A percentile compares a stretch with the other conserved stretches of the same genome.
Evolutionary conservation across 2,113 vertebrate species (phyloP).

Genomic region (Electrona antarctica): DNA sequence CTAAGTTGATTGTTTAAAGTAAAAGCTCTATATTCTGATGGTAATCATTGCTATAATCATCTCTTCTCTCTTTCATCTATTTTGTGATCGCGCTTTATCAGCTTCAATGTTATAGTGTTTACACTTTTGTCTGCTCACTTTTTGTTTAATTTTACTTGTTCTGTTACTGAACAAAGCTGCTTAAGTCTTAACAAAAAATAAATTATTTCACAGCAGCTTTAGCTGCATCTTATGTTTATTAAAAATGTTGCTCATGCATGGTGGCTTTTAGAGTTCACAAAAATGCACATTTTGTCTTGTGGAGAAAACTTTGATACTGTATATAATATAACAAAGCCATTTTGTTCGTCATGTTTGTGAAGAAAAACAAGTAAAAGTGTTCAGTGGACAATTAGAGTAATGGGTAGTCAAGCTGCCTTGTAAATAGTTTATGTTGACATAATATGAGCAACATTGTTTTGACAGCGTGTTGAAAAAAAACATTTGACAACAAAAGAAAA

Average conservation of each 20-base stretch:
- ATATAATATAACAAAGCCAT: conserved; percentile 25
- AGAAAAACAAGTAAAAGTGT: conserved; percentile 3
- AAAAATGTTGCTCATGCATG: neutral
- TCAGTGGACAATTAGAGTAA: conserved; percentile 34
- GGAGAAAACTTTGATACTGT: conserved; percentile 10
- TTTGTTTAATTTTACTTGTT: no score
- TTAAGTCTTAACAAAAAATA: no score
- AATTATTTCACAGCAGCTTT: neutral
- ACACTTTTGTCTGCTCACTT: no score
- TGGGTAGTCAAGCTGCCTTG: conserved; percentile 38
- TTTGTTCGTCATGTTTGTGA: conserved; percentile 12
- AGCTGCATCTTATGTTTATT: conserved; percentile 15
- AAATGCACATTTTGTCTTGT: conserved; percentile 13
- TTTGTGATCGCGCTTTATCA: no score
- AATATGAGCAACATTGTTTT: conserved; percentile 7
- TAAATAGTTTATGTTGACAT: conserved; percentile 46
- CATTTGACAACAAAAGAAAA: conserved; percentile 29
- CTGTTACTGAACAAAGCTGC: no score
- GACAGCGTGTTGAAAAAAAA: neutral
- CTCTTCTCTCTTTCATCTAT: no score
- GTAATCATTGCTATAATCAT: no score
- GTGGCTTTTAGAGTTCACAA: conserved; percentile 16
- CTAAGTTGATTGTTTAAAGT: no score
- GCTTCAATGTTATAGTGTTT: no score
- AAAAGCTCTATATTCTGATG: no score